These are phyloP conservation scores for Dynastes tityus DNA, from an alignment of 2,888 invertebrate genomes.

Conservation along the genomic window DNA sequence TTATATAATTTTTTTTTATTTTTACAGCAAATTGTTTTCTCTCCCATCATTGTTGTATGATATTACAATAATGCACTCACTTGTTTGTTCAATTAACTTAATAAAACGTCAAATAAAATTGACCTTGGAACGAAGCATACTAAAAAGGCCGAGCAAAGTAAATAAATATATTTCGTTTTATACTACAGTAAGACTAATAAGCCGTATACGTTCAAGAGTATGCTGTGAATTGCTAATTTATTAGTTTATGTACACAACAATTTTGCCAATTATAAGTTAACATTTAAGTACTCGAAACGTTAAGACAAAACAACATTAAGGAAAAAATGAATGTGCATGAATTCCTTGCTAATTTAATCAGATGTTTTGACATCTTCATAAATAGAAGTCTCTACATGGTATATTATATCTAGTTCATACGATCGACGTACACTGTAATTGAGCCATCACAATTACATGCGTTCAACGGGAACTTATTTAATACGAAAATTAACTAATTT, in stretches of 20 bases:
- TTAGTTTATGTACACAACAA: not conserved
- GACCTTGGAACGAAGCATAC: conserved; percentile 1
- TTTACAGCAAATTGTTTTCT: no score
- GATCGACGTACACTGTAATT: conserved; percentile 12
- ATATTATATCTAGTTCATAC: not conserved
- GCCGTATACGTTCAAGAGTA: not conserved
- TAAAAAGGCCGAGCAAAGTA: not conserved
- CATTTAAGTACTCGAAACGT: no score
- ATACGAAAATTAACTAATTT: conserved; percentile 33
- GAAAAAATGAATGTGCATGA: no score
- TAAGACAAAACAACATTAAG: no score
- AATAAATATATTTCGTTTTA: not conserved
- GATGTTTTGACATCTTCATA: no score
- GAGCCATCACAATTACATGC: conserved; percentile 5
- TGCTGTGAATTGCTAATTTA: no score
- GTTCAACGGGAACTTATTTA: no score
- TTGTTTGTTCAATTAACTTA: conserved; percentile 27
- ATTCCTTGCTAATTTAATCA: no score
- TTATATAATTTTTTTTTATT: not conserved
- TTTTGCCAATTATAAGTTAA: not conserved
- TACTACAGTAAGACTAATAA: not conserved
- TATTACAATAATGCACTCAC: not conserved
- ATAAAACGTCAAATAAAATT: conserved; percentile 39
- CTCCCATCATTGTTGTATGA: not conserved
- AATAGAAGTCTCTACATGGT: no score